Base-by-base conservation (phyloP, 2,888 invertebrate species). In the Amphipyra berbera region DNA sequence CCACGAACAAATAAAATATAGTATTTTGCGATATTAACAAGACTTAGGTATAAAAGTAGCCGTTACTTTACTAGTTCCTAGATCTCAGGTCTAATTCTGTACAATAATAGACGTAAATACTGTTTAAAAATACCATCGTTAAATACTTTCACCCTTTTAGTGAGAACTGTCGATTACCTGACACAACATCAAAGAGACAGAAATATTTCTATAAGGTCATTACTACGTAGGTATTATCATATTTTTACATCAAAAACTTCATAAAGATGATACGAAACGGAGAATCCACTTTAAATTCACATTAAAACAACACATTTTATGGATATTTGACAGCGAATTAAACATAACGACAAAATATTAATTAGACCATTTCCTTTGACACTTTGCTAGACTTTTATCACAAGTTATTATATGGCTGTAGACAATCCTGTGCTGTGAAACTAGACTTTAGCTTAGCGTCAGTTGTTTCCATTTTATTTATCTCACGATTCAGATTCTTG, bases 341-440 rank as follows among this genome's bases (percentile, higher is more conserved):
- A 52, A 38, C 27, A 56, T 60, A 54, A 68, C 46, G 47, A 62
- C 46, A 6, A 57, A 53, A 63, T 68, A 64, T 68, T 65, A 67
- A 75, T 73, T 67, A 63, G 55, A 62, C 10, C 44, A 72, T 66
- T 72, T 75, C 62, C 52, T 75, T 64, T 59, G 41, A 38, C 52
- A 66, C 52, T 65, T 57, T 6, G 15, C 7, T 21, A 8, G 48
- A 57, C 21, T 57, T 44, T 58, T 5, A 47, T 38, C 10, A 21
- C 60, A 41, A 60, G 38, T 70, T 63, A 69, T 72, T 48, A n/a
- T 12, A 5, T 2, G 14, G 45, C 10, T 12, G 6, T 2, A 21
- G 41, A 41, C 30, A 15, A 35, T 35, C 15, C 35, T 8, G 12
- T 35, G 15, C 3, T 15, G 47, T 33, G 13, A 35, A 30, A 33